A percentile compares a stretch with the other conserved stretches of the same genome.
Evolutionary conservation across 2,888 invertebrate species (phyloP).

Genomic region (Ectemnius cavifrons): DNA sequence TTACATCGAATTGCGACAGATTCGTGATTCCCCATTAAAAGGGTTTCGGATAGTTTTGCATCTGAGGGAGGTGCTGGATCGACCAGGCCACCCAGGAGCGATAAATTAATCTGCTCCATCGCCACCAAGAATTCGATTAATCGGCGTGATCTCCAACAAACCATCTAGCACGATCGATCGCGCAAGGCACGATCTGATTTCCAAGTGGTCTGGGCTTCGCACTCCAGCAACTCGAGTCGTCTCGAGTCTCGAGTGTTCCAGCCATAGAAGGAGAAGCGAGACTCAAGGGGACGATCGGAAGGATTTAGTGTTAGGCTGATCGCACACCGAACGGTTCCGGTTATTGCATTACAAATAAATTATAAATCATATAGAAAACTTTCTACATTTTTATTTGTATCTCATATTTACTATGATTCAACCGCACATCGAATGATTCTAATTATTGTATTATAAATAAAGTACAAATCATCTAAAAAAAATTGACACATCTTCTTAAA

Average conservation of each 20-base stretch:
- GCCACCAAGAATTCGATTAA: slow-evolving; percentile 43
- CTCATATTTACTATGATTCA: too few relatives aligned
- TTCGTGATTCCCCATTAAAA: background rate
- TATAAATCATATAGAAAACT: too few relatives aligned
- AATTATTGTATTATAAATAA: too few relatives aligned
- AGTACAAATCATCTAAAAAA: too few relatives aligned
- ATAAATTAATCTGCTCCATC: slow-evolving; percentile 36
- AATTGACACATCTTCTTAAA: too few relatives aligned
- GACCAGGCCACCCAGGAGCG: background rate
- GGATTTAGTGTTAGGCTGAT: background rate
- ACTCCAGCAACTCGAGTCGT: too few relatives aligned
- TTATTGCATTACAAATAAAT: background rate
- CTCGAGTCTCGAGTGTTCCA: too few relatives aligned
- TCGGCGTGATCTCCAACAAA: slow-evolving; percentile 13
- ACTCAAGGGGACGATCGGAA: slow-evolving; percentile 10
- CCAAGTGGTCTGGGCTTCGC: slow-evolving; percentile 16
- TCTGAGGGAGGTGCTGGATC: background rate
- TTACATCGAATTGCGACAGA: too few relatives aligned
- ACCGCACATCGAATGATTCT: too few relatives aligned
- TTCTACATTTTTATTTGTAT: too few relatives aligned
- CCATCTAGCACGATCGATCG: slow-evolving; percentile 3
- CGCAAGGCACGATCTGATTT: slow-evolving; percentile 8
- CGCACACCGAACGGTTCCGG: slow-evolving; percentile 2
- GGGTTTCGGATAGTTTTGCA: background rate
- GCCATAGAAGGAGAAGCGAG: background rate